These are phyloP conservation scores for Sarcophaga caerulescens DNA, from an alignment of 2,888 invertebrate species.

Conservation along the genomic window DNA sequence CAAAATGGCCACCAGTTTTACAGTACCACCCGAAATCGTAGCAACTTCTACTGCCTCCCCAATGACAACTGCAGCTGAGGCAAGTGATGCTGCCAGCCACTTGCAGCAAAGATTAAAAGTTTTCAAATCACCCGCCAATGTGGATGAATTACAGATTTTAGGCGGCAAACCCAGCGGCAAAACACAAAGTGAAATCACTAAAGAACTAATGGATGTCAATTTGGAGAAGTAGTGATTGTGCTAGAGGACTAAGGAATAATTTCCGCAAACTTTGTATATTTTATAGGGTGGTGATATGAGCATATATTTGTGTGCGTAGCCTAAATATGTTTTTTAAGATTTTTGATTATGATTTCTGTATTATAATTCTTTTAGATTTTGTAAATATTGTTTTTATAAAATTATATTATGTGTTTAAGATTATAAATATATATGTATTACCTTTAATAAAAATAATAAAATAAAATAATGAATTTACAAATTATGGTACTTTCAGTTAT, in stretches of 20 bases:
- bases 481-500: too few species aligned
- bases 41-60: slow-evolving; percentile 69
- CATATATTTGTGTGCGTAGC: neutral
- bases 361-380: slow-evolving; percentile 11
- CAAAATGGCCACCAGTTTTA: slow-evolving; percentile 75
- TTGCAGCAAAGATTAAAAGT: slow-evolving; percentile 47
- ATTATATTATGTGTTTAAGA: too few species aligned
- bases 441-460: too few species aligned
- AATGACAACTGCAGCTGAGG: slow-evolving; percentile 66
- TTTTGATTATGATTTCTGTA: slow-evolving; percentile 23
- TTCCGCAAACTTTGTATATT: slow-evolving; percentile 21
- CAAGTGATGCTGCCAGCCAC: slow-evolving; percentile 50
- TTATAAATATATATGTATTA: too few species aligned
- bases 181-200: slow-evolving; percentile 83
- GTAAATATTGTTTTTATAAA: slow-evolving; percentile 43
- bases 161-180: slow-evolving; percentile 68
- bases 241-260: neutral
- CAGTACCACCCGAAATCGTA: neutral
- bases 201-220: slow-evolving; percentile 84
- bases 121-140: slow-evolving; percentile 45
- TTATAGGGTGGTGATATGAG: slow-evolving; percentile 37
- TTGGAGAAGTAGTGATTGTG: slow-evolving; percentile 74
- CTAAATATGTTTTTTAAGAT: neutral
- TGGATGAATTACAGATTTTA: slow-evolving; percentile 51
- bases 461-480: too few species aligned